A percentile compares a stretch with the other conserved stretches of the same genome.
Evolutionary conservation across 2,113 vertebrate genomes (phyloP).

Genomic region (Corvus cornix): DNA sequence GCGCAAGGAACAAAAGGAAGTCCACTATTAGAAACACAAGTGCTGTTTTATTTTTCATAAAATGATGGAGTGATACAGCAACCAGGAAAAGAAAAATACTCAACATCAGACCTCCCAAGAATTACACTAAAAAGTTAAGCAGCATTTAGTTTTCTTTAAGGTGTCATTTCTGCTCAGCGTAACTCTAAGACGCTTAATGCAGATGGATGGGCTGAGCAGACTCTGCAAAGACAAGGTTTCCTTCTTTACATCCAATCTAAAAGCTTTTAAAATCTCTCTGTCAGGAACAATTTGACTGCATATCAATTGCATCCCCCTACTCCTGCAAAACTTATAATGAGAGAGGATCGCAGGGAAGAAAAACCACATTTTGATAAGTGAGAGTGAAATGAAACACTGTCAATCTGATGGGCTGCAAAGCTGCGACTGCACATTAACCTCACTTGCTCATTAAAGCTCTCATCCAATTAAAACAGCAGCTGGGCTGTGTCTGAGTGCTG

Average conservation of each 20-base stretch:
- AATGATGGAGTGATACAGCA: background rate
- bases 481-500: background rate
- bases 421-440: background rate
- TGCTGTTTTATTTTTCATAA: constrained; percentile 1
- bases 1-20: background rate
- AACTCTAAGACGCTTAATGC: constrained; percentile 72
- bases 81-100: background rate
- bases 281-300: constrained; percentile 71
- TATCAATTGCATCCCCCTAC: constrained; percentile 70
- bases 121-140: constrained; percentile 77
- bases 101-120: constrained; percentile 57
- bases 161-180: constrained; percentile 72
- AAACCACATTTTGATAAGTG: constrained; percentile 4
- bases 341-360: constrained; percentile 9
- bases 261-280: constrained; percentile 78
- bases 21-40: background rate
- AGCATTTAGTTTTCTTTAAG: constrained; percentile 76
- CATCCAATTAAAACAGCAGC: constrained; percentile 7
- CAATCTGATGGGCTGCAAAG: background rate
- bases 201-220: constrained; percentile 74
- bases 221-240: constrained; percentile 72
- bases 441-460: constrained; percentile 49
- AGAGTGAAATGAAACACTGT: constrained; percentile 43
- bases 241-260: constrained; percentile 69
- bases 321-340: constrained; percentile 29